phyloP scores from a whole-genome alignment of 1,140 invertebrate genomes.

The Theocolax elegans region DNA sequence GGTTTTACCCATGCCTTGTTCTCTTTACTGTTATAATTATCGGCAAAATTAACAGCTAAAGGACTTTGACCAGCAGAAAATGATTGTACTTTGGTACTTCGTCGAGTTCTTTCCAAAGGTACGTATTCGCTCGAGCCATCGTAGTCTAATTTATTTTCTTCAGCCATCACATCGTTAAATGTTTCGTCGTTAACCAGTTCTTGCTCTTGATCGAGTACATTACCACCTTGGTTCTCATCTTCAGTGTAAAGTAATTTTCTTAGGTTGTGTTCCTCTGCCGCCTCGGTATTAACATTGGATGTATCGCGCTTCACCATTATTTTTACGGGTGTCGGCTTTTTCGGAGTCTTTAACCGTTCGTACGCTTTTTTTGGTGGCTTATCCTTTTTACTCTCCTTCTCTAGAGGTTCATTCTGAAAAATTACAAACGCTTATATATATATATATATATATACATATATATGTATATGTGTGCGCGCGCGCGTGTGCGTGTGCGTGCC shows the following conservation, averaged over 20 bases:
- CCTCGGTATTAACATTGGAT: too few species aligned
- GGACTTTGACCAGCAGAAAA: conserved; percentile 76
- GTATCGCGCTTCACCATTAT: too few species aligned
- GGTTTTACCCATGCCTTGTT: conserved; percentile 88
- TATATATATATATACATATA: too few species aligned
- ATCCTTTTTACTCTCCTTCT: conserved; percentile 39
- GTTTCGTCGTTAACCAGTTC: too few species aligned
- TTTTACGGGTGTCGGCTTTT: too few species aligned
- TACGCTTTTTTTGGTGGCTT: too few species aligned
- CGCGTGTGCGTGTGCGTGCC: background rate
- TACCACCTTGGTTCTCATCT: too few species aligned
- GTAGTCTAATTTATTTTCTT: too few species aligned
- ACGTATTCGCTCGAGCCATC: background rate
- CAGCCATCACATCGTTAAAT: too few species aligned
- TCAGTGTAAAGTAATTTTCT: conserved; percentile 16
- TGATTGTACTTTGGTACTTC: conserved; percentile 5
- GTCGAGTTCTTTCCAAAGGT: background rate
- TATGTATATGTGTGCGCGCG: background rate
- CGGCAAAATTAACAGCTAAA: conserved; percentile 79
- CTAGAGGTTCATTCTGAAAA: conserved; percentile 52
- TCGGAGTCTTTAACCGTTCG: too few species aligned
- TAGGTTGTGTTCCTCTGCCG: too few species aligned
- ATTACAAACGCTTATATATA: too few species aligned
- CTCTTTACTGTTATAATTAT: conserved; percentile 83
- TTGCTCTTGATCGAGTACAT: background rate